These are phyloP conservation scores for Morone chrysops DNA, from an alignment of 2,113 vertebrate species.

Conservation along the genomic window DNA sequence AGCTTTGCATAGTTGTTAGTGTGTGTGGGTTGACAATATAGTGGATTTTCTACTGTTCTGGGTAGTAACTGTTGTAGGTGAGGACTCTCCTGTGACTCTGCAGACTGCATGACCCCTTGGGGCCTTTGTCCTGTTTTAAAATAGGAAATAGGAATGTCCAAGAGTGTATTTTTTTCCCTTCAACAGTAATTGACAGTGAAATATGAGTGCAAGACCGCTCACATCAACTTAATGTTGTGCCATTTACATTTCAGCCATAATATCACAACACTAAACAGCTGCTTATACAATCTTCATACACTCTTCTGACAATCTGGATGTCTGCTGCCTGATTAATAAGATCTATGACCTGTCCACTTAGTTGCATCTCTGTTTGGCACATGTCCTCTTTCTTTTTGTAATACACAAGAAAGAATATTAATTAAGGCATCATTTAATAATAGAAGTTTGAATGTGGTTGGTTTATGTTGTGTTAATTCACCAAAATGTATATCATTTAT, in stretches of 20 bases:
- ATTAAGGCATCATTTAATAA: too few relatives aligned
- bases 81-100: neutral
- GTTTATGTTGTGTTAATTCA: too few relatives aligned
- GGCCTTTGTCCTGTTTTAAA: neutral
- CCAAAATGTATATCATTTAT: neutral
- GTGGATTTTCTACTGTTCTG: neutral
- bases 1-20: neutral
- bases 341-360: too few relatives aligned
- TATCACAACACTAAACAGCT: neutral
- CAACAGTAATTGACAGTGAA: neutral
- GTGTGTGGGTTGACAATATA: neutral
- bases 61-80: neutral
- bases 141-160: neutral
- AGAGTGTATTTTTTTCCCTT: too few relatives aligned
- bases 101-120: neutral
- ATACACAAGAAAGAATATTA: too few relatives aligned
- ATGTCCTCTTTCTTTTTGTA: too few relatives aligned
- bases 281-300: neutral
- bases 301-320: too few relatives aligned
- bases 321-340: too few relatives aligned
- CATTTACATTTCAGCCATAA: neutral
- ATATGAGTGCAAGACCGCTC: neutral
- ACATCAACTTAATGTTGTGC: neutral
- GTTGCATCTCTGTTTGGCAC: too few relatives aligned
- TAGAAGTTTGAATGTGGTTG: too few relatives aligned